Evolutionary conservation across 2,113 vertebrate species (phyloP).

Genomic region (Archilochus colubris): DNA sequence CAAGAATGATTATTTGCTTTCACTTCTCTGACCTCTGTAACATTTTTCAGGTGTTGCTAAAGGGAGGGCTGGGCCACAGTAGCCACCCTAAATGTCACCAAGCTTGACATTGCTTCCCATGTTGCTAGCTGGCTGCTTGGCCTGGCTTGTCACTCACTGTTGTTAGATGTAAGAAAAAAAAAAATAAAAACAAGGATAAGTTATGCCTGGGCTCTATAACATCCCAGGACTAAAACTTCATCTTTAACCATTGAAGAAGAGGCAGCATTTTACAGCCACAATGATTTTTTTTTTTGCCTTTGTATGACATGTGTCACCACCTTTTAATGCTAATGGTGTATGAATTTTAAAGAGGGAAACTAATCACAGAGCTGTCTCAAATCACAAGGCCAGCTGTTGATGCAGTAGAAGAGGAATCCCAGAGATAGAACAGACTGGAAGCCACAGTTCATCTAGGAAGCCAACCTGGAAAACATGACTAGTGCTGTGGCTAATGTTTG

Average conservation of each 20-base stretch:
- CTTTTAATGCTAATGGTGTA: background rate
- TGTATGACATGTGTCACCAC: background rate
- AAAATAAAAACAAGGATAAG: background rate
- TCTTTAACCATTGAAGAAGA: background rate
- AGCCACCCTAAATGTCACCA: background rate
- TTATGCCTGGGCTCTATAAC: background rate
- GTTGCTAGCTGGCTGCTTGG: background rate
- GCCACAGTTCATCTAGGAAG: slow-evolving; percentile 2
- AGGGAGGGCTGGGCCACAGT: background rate
- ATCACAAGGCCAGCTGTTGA: slow-evolving; percentile 21
- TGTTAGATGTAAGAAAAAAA: background rate
- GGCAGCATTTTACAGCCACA: background rate
- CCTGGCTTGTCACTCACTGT: background rate
- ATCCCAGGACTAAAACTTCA: background rate
- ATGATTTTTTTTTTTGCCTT: background rate
- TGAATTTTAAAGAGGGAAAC: background rate
- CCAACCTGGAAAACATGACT: slow-evolving; percentile 48
- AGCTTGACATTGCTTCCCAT: background rate
- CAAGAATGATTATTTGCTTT: background rate
- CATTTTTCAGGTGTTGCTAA: background rate
- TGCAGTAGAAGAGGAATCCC: slow-evolving; percentile 28
- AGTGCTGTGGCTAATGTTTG: background rate
- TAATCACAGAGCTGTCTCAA: background rate
- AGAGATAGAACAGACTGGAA: slow-evolving; percentile 15
- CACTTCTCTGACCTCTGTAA: background rate